These are phyloP conservation scores for Muricea muricata DNA, from an alignment of 92 coral and sea anemone genomes.

Conservation along the genomic window DNA sequence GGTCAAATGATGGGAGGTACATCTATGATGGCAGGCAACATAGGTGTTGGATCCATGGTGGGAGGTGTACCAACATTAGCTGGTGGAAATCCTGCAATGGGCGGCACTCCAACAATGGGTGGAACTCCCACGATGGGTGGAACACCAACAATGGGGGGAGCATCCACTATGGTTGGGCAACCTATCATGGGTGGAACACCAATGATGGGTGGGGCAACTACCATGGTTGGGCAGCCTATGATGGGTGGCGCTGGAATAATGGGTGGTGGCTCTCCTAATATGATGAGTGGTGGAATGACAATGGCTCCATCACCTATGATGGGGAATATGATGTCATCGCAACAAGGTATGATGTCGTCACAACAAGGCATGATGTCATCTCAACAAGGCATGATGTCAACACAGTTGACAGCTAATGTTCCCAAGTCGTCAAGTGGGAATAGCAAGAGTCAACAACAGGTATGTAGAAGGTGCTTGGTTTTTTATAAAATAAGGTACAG, in stretches of 20 bases:
- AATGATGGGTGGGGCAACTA: neutral
- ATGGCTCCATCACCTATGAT: conserved; percentile 14
- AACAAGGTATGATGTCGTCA: too few species aligned
- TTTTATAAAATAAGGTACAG: neutral
- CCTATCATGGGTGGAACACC: neutral
- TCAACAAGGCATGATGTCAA: conserved; percentile 13
- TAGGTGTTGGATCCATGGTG: conserved; percentile 1
- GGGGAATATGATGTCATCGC: conserved; percentile 21
- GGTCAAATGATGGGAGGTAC: neutral
- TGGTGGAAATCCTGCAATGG: neutral
- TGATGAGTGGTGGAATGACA: conserved; percentile 16
- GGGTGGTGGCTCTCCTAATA: conserved; percentile 14
- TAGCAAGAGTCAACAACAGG: conserved; percentile 14
- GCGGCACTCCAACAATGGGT: neutral
- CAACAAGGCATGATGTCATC: conserved; percentile 14
- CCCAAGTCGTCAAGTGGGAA: neutral
- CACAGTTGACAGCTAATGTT: conserved; percentile 19
- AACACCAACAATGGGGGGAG: neutral
- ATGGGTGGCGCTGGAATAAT: conserved; percentile 12
- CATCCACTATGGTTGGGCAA: neutral
- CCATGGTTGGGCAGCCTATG: neutral
- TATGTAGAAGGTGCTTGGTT: neutral
- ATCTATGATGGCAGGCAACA: conserved; percentile 21
- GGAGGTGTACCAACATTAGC: neutral
- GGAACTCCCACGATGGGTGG: neutral